Conservation (phyloP, 2,888 invertebrate genomes). For the Drosophila heteroneura region DNA sequence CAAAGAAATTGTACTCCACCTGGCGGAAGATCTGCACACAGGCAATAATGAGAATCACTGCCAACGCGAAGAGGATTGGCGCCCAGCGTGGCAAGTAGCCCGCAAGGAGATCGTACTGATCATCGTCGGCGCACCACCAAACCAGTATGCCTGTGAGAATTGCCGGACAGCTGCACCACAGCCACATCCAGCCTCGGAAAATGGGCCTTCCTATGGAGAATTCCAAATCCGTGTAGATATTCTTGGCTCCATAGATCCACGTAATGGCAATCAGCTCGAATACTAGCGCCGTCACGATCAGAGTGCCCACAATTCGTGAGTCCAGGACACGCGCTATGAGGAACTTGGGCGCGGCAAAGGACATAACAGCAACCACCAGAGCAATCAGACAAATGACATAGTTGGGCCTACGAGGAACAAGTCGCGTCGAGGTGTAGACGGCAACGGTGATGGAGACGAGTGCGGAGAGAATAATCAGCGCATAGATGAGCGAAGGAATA, state of each 20-base stretch:
- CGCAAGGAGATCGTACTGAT: conserved; percentile 79
- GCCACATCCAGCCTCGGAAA: conserved; percentile 83
- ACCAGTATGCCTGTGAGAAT: conserved; percentile 83
- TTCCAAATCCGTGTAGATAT: conserved; percentile 85
- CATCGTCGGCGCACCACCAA: conserved; percentile 85
- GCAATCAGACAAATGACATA: conserved; percentile 84
- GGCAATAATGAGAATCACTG: conserved; percentile 83
- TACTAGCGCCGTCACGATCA: conserved; percentile 83
- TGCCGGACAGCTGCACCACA: conserved; percentile 85
- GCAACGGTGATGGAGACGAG: conserved; percentile 83
- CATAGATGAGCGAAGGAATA: conserved; percentile 82
- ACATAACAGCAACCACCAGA: conserved; percentile 82
- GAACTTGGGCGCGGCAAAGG: conserved; percentile 83
- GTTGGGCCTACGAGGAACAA: conserved; percentile 84
- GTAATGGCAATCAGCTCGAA: conserved; percentile 85
- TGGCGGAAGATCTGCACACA: conserved; percentile 85
- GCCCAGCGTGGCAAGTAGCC: conserved; percentile 84
- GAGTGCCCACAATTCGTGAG: conserved; percentile 83
- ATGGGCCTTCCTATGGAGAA: conserved; percentile 85
- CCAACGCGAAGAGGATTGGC: conserved; percentile 83
- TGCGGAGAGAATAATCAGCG: conserved; percentile 82
- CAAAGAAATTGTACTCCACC: conserved; percentile 85
- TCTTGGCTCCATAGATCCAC: conserved; percentile 85
- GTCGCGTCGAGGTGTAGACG: conserved; percentile 84
- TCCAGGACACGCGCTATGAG: conserved; percentile 83